Evolutionary conservation across 2,888 invertebrate species (phyloP).

Genomic region (Hoplodrina blanda): DNA sequence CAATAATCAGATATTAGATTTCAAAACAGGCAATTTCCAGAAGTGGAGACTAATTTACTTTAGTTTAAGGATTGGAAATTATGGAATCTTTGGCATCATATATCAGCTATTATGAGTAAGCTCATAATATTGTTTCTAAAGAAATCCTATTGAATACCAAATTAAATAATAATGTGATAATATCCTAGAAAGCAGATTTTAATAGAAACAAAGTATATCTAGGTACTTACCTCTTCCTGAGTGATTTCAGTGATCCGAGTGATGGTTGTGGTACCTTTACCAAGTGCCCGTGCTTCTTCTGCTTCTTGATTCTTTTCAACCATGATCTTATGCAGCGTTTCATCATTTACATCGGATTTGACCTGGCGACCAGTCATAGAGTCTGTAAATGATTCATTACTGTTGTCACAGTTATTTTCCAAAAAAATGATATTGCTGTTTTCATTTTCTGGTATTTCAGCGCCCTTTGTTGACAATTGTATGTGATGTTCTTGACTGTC

Average conservation of each 20-base stretch:
- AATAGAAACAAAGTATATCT: not conserved
- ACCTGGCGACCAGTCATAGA: conserved; percentile 63
- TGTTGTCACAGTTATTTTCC: conserved; percentile 69
- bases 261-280: conserved; percentile 47
- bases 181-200: not conserved
- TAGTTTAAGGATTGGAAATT: not conserved
- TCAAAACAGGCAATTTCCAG: not conserved
- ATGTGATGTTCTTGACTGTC: conserved; percentile 44
- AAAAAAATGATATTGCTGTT: conserved; percentile 58
- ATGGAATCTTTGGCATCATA: not conserved
- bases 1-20: not conserved
- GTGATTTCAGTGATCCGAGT: conserved; percentile 49
- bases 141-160: not conserved
- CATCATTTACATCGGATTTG: conserved; percentile 65
- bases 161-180: not conserved
- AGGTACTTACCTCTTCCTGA: conserved; percentile 48
- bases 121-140: not conserved
- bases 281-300: conserved; percentile 45
- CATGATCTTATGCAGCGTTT: conserved; percentile 43
- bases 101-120: not conserved
- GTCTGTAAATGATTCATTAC: conserved; percentile 70
- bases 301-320: conserved; percentile 61
- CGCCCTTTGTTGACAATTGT: conserved; percentile 40
- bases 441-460: conserved; percentile 54
- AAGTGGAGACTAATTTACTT: not conserved